Conservation (phyloP, 2,888 invertebrate genomes). For the Dasysyrphus albostriatus region DNA sequence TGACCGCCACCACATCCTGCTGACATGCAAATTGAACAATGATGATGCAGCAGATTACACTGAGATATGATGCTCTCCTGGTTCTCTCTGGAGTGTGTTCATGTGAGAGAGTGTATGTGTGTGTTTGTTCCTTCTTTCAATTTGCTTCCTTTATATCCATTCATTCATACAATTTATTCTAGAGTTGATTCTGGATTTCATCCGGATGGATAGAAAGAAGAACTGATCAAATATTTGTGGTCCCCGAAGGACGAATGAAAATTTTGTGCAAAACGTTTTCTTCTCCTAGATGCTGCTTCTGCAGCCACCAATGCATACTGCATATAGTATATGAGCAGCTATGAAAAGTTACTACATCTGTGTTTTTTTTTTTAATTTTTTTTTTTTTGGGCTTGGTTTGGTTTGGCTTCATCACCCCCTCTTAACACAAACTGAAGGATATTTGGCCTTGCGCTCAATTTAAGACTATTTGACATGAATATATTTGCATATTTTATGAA, state of each 20-base stretch:
- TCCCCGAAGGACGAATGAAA: constrained; percentile 56
- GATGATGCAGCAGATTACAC: constrained; percentile 73
- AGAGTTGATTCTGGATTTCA: constrained; percentile 47
- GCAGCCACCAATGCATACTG: constrained; percentile 5
- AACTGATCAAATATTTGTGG: constrained; percentile 75
- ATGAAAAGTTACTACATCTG: constrained; percentile 29
- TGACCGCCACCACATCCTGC: constrained; percentile 72
- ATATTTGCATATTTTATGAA: constrained; percentile 72
- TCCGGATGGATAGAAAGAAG: constrained; percentile 36
- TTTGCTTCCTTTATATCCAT: constrained; percentile 29
- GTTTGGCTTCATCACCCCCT: constrained; percentile 32
- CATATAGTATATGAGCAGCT: constrained; percentile 5
- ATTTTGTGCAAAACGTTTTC: constrained; percentile 38
- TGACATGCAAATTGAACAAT: constrained; percentile 73
- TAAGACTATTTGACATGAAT: constrained; percentile 69
- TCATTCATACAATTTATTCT: constrained; percentile 28
- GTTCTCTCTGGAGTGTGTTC: not conserved
- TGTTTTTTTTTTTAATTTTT: constrained; percentile 26
- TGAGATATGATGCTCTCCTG: constrained; percentile 18
- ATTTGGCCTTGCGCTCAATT: constrained; percentile 65
- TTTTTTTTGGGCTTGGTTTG: not conserved
- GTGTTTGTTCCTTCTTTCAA: constrained; percentile 39
- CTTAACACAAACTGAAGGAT: constrained; percentile 27
- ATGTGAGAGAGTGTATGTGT: not conserved
- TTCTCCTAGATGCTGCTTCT: constrained; percentile 12